These are phyloP conservation scores for Drosophila emarginata DNA, from an alignment of 2,888 invertebrate species.

Conservation along the genomic window DNA sequence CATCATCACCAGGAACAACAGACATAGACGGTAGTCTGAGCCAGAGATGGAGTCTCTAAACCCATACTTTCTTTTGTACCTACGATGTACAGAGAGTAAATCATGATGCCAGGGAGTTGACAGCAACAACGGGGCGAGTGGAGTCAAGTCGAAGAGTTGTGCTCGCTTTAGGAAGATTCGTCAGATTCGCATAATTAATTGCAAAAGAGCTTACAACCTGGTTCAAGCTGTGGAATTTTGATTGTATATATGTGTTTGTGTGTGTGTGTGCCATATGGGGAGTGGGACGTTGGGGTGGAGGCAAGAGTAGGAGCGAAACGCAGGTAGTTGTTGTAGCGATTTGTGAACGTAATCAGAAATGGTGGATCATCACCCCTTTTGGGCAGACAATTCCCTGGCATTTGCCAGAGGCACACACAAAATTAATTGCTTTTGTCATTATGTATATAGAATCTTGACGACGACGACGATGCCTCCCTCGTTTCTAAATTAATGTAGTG, in stretches of 20 bases:
- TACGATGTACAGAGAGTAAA: slow-evolving; percentile 48
- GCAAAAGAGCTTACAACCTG: slow-evolving; percentile 63
- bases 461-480: slow-evolving; percentile 69
- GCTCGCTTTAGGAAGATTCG: slow-evolving; percentile 71
- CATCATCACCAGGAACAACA: slow-evolving; percentile 30
- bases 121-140: slow-evolving; percentile 56
- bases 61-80: not conserved
- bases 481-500: slow-evolving; percentile 74
- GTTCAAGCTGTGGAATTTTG: slow-evolving; percentile 71
- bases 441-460: slow-evolving; percentile 80
- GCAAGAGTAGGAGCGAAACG: not conserved
- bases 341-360: slow-evolving; percentile 78
- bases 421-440: slow-evolving; percentile 82
- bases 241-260: slow-evolving; percentile 65
- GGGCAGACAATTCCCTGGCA: slow-evolving; percentile 46
- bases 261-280: slow-evolving; percentile 42
- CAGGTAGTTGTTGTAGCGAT: slow-evolving; percentile 58
- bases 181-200: slow-evolving; percentile 81
- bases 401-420: slow-evolving; percentile 73
- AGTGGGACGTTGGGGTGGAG: not conserved
- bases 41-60: not conserved
- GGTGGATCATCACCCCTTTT: slow-evolving; percentile 57
- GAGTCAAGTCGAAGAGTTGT: slow-evolving; percentile 74
- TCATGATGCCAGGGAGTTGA: slow-evolving; percentile 75
- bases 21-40: slow-evolving; percentile 37